Evolutionary conservation across 2,113 vertebrate species (phyloP), one percentile per base, ranked within the genome.

Genomic region (Oreotrochilus melanogaster): DNA sequence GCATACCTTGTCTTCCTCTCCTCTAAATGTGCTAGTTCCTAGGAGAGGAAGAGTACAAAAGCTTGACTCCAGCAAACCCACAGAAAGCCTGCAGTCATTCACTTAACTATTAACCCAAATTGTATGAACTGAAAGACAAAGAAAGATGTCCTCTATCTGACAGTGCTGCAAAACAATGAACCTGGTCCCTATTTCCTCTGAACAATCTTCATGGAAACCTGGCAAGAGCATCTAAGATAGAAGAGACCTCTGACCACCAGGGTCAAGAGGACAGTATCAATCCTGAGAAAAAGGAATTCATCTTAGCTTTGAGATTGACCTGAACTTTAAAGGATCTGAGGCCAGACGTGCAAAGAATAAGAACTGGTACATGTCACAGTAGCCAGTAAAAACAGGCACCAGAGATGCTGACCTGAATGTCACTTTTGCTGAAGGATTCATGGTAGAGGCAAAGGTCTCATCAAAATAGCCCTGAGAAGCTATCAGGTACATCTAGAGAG

Each of bases 11-110:
- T 93, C 96, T 95, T 83, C 64, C 58, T 93, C 56, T 18, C 47
- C 62, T 88, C 66, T 31, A n/a, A 69, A 28, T 31, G 51, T 86
- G 79, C 31, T 88, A 19, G 58, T 9, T 88, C 91, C 83, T 95
- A 64, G 43, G 60, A 88, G 82, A 92, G 66, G 16, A 72, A 28
- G 35, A 93, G 60, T 86, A 95, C 88, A 86, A 96, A 92, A 90
- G 47, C 75, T 80, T 78, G 64, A 88, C 43, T 95, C 33, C 33
- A 74, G 51, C 37, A 92, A 92, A 80, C 28, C 24, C 51, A 73
- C 54, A 78, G 54, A 88, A 96, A 94, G 56, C 47, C 54, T 88
- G 62, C 67, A 51, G 75, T 74, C 51, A 83, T 90, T 83, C 82
- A 83, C 64, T 62, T 76, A 58, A 33, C 64, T 88, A 28, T 31